Percentiles rank a stretch among this genome's conserved stretches.
phyloP scores from a whole-genome alignment of 2,797 vertebrate genomes.

The Tadarida brasiliensis region DNA sequence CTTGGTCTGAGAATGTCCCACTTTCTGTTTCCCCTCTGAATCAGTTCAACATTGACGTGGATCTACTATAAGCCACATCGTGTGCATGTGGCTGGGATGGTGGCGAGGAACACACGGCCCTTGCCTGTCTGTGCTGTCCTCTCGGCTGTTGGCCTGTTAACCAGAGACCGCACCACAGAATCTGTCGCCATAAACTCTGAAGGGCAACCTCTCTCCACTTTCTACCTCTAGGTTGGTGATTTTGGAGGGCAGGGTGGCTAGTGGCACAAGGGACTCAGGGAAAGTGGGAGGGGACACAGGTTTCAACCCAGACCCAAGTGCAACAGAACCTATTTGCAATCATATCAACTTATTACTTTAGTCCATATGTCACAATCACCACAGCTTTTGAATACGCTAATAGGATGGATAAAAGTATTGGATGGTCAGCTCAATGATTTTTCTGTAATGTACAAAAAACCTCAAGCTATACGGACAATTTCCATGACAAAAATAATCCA shows the following conservation, averaged over 20 bases:
- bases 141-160: background rate
- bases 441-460: background rate
- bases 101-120: accelerated
- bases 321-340: no score
- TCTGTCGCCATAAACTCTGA: background rate
- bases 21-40: background rate
- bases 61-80: accelerated
- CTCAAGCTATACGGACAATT: background rate
- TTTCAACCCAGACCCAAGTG: background rate
- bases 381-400: background rate
- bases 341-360: background rate
- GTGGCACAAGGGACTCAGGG: background rate
- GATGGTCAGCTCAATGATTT: background rate
- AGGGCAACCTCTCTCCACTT: background rate
- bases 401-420: background rate
- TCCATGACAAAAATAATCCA: background rate
- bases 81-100: accelerated
- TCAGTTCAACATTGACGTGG: background rate
- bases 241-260: no score
- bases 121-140: no score
- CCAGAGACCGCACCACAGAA: background rate
- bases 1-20: background rate
- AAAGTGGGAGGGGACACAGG: accelerated
- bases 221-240: background rate
- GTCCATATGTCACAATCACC: background rate